Percentiles rank a stretch among this genome's conserved stretches.
phyloP scores from a whole-genome alignment of 2,113 vertebrate species.

The Crotalus helleri region DNA sequence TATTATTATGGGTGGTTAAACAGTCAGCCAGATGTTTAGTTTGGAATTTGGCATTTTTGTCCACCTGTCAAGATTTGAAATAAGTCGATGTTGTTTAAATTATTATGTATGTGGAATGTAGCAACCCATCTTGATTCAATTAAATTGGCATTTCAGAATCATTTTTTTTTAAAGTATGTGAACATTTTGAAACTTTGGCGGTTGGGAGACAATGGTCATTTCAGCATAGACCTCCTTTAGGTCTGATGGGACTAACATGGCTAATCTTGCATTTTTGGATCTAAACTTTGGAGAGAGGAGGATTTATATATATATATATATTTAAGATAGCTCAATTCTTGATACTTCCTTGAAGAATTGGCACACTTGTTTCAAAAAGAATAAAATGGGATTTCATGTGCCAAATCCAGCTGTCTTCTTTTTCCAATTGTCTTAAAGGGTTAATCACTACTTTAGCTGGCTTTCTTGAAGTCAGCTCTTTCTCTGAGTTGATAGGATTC shows the following conservation, averaged over 20 bases:
- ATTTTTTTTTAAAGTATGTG: not conserved
- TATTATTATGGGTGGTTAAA: not conserved
- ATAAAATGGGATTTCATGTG: slow-evolving; percentile 54
- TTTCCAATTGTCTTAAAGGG: slow-evolving; percentile 45
- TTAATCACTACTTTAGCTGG: slow-evolving; percentile 48
- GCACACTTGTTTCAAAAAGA: slow-evolving; percentile 47
- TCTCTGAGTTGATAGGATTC: slow-evolving; percentile 31
- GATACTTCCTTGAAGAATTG: not conserved
- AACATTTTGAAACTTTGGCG: not conserved
- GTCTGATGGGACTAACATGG: not conserved
- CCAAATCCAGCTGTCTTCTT: slow-evolving; percentile 55
- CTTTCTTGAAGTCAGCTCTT: not conserved
- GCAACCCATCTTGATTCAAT: not conserved
- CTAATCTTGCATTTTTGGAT: not conserved
- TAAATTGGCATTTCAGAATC: not conserved
- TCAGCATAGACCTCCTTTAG: not conserved
- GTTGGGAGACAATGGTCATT: not conserved
- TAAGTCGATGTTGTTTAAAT: not conserved
- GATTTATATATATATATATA: no score
- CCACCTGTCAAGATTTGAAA: not conserved
- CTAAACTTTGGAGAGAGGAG: not conserved
- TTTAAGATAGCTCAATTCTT: not conserved
- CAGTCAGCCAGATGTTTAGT: not conserved
- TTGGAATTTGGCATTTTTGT: not conserved
- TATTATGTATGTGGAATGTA: not conserved